Conservation (phyloP, 2,797 vertebrate species). For the Danio tinwini region DNA sequence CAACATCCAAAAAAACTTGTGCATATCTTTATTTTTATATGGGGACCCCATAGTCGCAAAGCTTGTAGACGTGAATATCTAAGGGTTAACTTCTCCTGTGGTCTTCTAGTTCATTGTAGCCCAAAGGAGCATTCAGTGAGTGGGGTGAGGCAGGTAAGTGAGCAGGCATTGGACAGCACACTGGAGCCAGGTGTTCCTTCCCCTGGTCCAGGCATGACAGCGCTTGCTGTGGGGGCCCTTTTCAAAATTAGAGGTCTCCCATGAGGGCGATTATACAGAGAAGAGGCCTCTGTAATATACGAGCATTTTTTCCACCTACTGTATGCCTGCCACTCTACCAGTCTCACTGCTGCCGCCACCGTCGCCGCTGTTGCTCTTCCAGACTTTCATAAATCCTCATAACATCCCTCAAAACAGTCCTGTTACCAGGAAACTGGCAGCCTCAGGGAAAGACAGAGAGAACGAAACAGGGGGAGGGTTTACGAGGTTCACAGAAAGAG, state of each 20-base stretch:
- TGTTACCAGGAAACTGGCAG: constrained; percentile 67
- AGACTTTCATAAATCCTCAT: constrained; percentile 77
- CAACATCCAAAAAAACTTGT: not conserved
- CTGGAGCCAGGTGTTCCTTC: constrained; percentile 80
- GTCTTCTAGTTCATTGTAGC: constrained; percentile 57
- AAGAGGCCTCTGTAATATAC: constrained; percentile 80
- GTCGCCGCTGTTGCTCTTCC: constrained; percentile 55
- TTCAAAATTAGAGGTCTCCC: constrained; percentile 83
- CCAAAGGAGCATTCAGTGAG: constrained; percentile 62
- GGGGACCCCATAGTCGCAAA: not conserved
- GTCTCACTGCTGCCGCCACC: constrained; percentile 28
- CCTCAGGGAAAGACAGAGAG: constrained; percentile 59
- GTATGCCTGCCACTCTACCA: constrained; percentile 60
- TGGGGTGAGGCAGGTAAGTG: constrained; percentile 61
- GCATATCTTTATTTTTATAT: not conserved
- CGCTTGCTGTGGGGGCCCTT: constrained; percentile 79
- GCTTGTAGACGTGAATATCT: not conserved
- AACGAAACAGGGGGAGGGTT: constrained; percentile 63
- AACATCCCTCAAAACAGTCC: constrained; percentile 74
- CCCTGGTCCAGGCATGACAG: constrained; percentile 78
- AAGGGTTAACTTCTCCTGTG: constrained; percentile 45
- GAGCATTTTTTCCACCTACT: constrained; percentile 75
- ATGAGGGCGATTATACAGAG: constrained; percentile 76
- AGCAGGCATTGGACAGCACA: constrained; percentile 68
- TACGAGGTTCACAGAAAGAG: constrained; percentile 56